Evolutionary conservation across 2,797 vertebrate species (phyloP).

Genomic region (Poecilia wingei): DNA sequence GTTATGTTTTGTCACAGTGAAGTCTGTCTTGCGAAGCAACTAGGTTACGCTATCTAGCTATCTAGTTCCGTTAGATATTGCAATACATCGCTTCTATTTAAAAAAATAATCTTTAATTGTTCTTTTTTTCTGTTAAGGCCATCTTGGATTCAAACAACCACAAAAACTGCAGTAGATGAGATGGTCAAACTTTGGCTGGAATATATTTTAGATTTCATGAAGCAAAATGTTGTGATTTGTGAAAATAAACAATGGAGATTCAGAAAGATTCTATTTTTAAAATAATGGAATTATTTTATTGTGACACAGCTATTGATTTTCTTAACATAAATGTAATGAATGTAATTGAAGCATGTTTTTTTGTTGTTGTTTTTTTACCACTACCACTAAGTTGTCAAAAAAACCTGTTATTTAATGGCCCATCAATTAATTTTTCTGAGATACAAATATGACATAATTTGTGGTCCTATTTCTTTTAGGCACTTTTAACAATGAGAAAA

Average conservation of each 20-base stretch:
- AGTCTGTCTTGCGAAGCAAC: not conserved
- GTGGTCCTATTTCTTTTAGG: not conserved
- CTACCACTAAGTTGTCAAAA: not conserved
- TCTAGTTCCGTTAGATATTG: not conserved
- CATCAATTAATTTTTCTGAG: not conserved
- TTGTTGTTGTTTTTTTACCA: not conserved
- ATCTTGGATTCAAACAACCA: not conserved
- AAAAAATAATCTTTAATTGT: not conserved
- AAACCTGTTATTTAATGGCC: not conserved
- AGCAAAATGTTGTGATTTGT: not conserved
- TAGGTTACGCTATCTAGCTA: not conserved
- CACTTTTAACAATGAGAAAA: not conserved
- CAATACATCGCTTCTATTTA: not conserved
- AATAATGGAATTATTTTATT: not conserved
- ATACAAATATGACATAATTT: not conserved
- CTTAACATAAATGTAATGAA: not conserved
- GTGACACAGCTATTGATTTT: not conserved
- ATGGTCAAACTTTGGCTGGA: not conserved
- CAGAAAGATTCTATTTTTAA: not conserved
- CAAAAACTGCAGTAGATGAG: not conserved
- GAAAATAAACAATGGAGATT: not conserved
- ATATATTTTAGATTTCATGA: not conserved
- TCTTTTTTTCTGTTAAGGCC: not conserved
- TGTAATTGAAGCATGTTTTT: not conserved
- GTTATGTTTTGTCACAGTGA: not conserved